These are phyloP conservation scores for Siniperca scherzeri DNA, from an alignment of 2,797 vertebrate genomes.

Conservation along the genomic window DNA sequence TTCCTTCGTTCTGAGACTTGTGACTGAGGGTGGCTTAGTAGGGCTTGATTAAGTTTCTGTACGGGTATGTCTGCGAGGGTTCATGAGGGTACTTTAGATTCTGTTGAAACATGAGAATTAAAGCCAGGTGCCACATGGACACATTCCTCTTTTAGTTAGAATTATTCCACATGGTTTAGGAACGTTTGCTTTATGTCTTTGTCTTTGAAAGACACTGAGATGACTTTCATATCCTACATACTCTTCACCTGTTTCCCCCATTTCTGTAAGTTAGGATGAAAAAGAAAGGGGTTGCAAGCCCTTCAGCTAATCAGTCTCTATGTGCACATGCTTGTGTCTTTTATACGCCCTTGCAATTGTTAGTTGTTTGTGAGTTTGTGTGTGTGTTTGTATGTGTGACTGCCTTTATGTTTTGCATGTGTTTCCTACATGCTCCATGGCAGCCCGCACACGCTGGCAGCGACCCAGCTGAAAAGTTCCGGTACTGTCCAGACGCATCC, in stretches of 20 bases:
- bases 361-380: constrained; percentile 24
- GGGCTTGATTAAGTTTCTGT: constrained; percentile 38
- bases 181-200: not conserved
- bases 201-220: not conserved
- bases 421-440: constrained; percentile 69
- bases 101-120: constrained; percentile 32
- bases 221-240: constrained; percentile 1
- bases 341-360: not conserved
- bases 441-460: constrained; percentile 71
- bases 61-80: not conserved
- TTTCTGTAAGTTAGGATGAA: constrained; percentile 11
- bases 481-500: constrained; percentile 87
- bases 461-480: constrained; percentile 81
- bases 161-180: not conserved
- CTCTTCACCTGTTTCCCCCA: not conserved
- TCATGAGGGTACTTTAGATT: constrained; percentile 17
- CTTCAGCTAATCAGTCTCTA: constrained; percentile 12
- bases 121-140: constrained; percentile 19
- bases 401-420: constrained; percentile 59
- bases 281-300: not conserved
- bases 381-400: constrained; percentile 35
- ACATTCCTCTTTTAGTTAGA: not conserved
- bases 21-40: constrained; percentile 28
- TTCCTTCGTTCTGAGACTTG: constrained; percentile 36
- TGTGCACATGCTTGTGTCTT: constrained; percentile 11